Conservation (phyloP, 2,888 invertebrate genomes). For the Parnassius apollo region DNA sequence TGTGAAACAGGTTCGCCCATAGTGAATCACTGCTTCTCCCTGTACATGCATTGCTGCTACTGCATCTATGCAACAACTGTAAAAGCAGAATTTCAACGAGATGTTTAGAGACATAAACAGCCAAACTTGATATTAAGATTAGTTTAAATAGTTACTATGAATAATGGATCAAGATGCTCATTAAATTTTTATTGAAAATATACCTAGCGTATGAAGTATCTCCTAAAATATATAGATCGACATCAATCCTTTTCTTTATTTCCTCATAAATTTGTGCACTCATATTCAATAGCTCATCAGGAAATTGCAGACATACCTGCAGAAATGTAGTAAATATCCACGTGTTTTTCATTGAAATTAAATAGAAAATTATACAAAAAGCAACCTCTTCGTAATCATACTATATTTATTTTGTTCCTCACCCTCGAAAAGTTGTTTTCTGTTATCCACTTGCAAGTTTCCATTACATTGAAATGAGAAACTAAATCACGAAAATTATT, state of each 20-base stretch:
- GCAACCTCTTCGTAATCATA: not conserved
- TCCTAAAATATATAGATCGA: slow-evolving; percentile 89
- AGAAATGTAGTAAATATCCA: slow-evolving; percentile 31
- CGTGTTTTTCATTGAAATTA: not conserved
- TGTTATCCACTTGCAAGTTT: slow-evolving; percentile 86
- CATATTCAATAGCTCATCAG: slow-evolving; percentile 88
- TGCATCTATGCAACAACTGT: slow-evolving; percentile 94
- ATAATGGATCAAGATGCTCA: too few relatives aligned
- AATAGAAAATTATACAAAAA: not conserved
- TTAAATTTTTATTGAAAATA: not conserved
- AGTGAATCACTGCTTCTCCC: slow-evolving; percentile 94
- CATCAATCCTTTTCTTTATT: slow-evolving; percentile 63
- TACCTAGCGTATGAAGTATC: slow-evolving; percentile 95
- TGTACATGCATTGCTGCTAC: slow-evolving; percentile 93
- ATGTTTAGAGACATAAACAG: not conserved
- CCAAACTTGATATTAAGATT: too few relatives aligned
- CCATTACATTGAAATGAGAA: slow-evolving; percentile 80
- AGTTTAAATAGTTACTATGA: too few relatives aligned
- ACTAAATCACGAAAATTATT: slow-evolving; percentile 54
- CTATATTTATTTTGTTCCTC: slow-evolving; percentile 28
- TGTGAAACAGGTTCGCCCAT: slow-evolving; percentile 93
- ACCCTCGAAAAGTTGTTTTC: slow-evolving; percentile 85
- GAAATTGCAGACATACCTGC: slow-evolving; percentile 95
- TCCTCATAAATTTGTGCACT: slow-evolving; percentile 85
- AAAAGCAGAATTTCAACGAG: slow-evolving; percentile 37